Base-by-base conservation (phyloP, 2,888 invertebrate species). In the Cactoblastis cactorum region DNA sequence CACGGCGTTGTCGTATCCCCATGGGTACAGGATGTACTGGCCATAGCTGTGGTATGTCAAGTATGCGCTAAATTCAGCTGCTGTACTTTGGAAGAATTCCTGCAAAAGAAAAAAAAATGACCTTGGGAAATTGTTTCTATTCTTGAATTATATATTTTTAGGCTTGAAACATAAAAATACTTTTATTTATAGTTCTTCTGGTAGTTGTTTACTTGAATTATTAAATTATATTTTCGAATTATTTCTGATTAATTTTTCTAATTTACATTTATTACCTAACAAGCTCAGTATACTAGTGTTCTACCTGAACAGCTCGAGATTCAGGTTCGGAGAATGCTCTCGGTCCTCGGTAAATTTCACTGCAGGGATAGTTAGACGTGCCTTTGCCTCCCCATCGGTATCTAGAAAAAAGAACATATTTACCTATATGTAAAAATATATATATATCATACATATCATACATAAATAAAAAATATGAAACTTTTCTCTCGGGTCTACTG, bases 321-420 rank as follows among this genome's bases (percentile, higher is more conserved):
- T 98, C 97, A 0, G 96, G 96, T 78, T 98, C 97, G 0, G 97
- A 97, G 74, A 97, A 96, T 0, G 96, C 92, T 45, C 90, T 87
- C n/a, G 90, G 80, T 17, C 98, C 98, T 2, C 95, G 93, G 74
- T 93, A 98, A 1, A 94, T 95, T 62, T 97, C 96, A 19, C 94
- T 91, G 77, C 97, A 97, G 0, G 95, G 95, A 71, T 95, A 93
- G 49, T 88, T 92, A 15, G 96, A 96, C 3, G 96, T 93, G 0
- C 97, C 97, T 69, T 93, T 91, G 24, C 96, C 96, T 45, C 96
- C 96, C 97, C 97, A 98, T 51, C 94, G 92, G 70, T 95, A 95
- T 53, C 92, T 92, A 60, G 43, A 51, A 54, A 48, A 65, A n/a
- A 48, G 45, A 41, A 37, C 22, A 39, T 41, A 37, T n/a, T n/a